phyloP scores from a whole-genome alignment of 2,888 invertebrate species.

The Brenthis ino region DNA sequence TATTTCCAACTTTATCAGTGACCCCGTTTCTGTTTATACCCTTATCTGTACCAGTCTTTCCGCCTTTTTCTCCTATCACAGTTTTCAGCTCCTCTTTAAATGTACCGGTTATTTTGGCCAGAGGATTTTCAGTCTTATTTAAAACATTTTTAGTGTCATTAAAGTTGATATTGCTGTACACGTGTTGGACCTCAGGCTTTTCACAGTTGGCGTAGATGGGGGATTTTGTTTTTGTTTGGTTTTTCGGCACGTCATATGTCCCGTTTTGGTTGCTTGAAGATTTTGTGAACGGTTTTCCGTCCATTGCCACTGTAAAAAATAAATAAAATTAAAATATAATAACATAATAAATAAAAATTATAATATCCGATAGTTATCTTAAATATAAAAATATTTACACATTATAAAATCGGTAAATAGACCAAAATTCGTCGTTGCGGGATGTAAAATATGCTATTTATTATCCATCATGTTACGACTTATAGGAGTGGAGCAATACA shows the following conservation, averaged over 20 bases:
- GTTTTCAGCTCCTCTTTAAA: slow-evolving; percentile 73
- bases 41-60: slow-evolving; percentile 18
- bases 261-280: slow-evolving; percentile 52
- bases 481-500: too few species aligned
- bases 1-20: slow-evolving; percentile 21
- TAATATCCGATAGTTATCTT: too few species aligned
- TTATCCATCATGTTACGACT: too few species aligned
- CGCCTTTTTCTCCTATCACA: slow-evolving; percentile 59
- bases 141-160: slow-evolving; percentile 52
- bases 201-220: slow-evolving; percentile 72
- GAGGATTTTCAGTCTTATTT: slow-evolving; percentile 68
- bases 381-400: too few species aligned
- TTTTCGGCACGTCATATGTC: slow-evolving; percentile 58
- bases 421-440: too few species aligned
- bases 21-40: slow-evolving; percentile 11
- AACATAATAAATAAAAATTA: not conserved
- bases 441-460: too few species aligned
- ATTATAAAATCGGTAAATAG: too few species aligned
- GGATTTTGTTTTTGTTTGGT: slow-evolving; percentile 49
- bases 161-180: slow-evolving; percentile 68
- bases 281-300: slow-evolving; percentile 68
- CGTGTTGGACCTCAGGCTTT: slow-evolving; percentile 53
- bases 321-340: slow-evolving; percentile 1
- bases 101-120: slow-evolving; percentile 53
- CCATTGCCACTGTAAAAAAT: slow-evolving; percentile 69